Conservation (phyloP, 2,797 vertebrate genomes). For the Borostomias antarcticus region DNA sequence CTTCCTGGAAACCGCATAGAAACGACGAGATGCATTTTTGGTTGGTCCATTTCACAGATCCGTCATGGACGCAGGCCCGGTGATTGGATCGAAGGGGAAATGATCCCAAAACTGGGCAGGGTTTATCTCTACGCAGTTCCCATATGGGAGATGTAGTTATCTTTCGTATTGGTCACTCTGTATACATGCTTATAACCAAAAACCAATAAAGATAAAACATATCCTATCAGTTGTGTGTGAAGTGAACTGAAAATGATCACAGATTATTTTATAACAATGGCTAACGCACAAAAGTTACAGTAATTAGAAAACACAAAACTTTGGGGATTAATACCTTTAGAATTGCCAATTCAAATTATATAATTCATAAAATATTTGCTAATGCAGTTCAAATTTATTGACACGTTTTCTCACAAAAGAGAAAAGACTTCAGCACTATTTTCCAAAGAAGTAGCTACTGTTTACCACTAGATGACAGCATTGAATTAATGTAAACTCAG, state of each 20-base stretch:
- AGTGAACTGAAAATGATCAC: too few species aligned
- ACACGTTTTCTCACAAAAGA: not conserved
- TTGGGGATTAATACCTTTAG: too few species aligned
- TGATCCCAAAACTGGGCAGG: slow-evolving; percentile 68
- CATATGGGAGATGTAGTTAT: slow-evolving; percentile 57
- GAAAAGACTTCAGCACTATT: not conserved
- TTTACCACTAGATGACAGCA: slow-evolving; percentile 68
- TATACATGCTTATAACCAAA: too few species aligned
- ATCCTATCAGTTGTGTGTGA: too few species aligned
- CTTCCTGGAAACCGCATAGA: slow-evolving; percentile 80
- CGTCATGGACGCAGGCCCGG: slow-evolving; percentile 26
- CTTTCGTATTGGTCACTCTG: too few species aligned
- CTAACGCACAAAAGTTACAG: too few species aligned
- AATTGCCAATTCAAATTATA: too few species aligned
- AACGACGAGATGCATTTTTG: slow-evolving; percentile 46
- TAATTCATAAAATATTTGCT: too few species aligned
- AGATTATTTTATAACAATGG: too few species aligned
- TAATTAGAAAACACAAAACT: too few species aligned
- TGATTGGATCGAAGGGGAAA: slow-evolving; percentile 52
- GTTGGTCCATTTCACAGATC: slow-evolving; percentile 23
- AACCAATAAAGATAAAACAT: too few species aligned
- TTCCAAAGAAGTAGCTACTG: not conserved
- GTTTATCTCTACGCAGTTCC: slow-evolving; percentile 30
- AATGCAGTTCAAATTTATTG: not conserved
- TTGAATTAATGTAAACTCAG: slow-evolving; percentile 46